These are phyloP conservation scores for Bombus superbus DNA, from an alignment of 1,140 invertebrate species.

Conservation along the genomic window DNA sequence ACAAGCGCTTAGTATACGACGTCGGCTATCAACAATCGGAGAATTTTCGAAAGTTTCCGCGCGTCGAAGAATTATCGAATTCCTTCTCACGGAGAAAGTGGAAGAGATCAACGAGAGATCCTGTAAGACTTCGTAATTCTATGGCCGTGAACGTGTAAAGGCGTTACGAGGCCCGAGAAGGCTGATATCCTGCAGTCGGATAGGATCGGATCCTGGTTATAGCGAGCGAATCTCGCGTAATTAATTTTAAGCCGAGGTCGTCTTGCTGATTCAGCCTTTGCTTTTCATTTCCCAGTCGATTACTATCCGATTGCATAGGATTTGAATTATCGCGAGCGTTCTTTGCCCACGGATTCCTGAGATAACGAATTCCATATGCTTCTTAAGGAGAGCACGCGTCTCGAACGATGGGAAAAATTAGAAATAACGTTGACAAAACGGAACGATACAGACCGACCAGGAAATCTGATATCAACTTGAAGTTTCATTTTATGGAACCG, in stretches of 20 bases:
- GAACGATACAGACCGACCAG: too few relatives aligned
- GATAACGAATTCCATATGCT: not conserved
- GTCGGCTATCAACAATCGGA: too few relatives aligned
- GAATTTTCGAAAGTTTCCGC: not conserved
- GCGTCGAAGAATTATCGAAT: not conserved
- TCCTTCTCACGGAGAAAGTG: not conserved
- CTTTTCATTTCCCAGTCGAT: slow-evolving; percentile 44
- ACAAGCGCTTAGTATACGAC: not conserved
- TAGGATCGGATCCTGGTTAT: not conserved
- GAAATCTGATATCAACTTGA: too few relatives aligned
- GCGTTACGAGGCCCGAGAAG: not conserved
- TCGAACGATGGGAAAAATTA: not conserved
- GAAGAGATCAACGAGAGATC: not conserved
- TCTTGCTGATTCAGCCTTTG: not conserved
- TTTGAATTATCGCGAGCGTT: slow-evolving; percentile 24
- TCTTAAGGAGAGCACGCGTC: not conserved
- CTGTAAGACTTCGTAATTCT: slow-evolving; percentile 5
- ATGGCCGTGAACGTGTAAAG: not conserved
- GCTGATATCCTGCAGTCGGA: slow-evolving; percentile 13
- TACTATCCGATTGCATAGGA: slow-evolving; percentile 5
- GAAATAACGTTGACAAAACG: not conserved
- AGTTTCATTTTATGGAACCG: too few relatives aligned
- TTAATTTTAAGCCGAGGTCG: slow-evolving; percentile 34
- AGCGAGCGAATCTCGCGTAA: slow-evolving; percentile 41
- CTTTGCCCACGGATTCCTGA: not conserved